These are phyloP conservation scores for Neria commutata DNA, from an alignment of 2,888 invertebrate species.

Conservation along the genomic window DNA sequence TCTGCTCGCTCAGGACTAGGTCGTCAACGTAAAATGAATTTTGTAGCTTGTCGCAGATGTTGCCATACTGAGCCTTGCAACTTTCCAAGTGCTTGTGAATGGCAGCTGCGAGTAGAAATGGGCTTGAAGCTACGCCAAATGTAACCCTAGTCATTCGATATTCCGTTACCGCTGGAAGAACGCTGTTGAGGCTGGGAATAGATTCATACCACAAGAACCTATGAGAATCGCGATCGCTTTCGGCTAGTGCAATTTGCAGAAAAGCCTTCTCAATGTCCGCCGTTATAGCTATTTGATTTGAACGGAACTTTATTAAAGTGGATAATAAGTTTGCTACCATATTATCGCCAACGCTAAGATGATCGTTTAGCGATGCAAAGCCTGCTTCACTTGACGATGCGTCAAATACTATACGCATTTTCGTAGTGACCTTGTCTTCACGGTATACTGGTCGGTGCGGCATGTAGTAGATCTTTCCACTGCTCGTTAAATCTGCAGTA, in stretches of 20 bases:
- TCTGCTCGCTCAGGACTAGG: background rate
- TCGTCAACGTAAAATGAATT: slow-evolving; percentile 10
- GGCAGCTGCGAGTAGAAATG: background rate
- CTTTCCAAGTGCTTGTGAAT: background rate
- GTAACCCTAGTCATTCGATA: slow-evolving; percentile 19
- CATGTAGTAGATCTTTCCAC: slow-evolving; percentile 5
- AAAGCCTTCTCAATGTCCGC: no score
- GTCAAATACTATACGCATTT: slow-evolving; percentile 1
- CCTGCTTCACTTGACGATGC: background rate
- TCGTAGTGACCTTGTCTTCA: background rate
- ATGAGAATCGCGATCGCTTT: no score
- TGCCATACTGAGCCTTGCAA: no score
- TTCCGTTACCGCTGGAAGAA: no score
- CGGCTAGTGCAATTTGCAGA: no score
- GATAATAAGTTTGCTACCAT: slow-evolving; percentile 20
- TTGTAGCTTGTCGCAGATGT: background rate
- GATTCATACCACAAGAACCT: no score
- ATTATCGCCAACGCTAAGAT: background rate
- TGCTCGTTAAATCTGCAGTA: background rate
- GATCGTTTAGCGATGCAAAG: background rate
- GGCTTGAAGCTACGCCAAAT: background rate
- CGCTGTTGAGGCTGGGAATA: no score
- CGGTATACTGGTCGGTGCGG: slow-evolving; percentile 7
- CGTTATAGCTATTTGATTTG: no score
- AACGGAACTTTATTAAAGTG: no score